Conservation (phyloP, 2,113 vertebrate species). For the Nymphicus hollandicus region DNA sequence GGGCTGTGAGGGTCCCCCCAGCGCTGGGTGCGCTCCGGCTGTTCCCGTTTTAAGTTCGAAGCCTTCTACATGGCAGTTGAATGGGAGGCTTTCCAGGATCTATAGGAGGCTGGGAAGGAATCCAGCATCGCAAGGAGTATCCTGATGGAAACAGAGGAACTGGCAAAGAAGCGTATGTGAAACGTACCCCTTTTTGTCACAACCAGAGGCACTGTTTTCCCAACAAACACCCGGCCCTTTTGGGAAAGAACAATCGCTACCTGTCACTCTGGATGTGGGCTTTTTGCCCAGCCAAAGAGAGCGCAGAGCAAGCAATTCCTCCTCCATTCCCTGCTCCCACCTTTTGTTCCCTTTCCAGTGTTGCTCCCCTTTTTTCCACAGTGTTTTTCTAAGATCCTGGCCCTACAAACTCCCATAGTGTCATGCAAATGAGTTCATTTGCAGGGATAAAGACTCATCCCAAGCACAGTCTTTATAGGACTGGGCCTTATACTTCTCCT, state of each 20-base stretch:
- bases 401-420: neutral
- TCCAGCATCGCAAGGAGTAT: slow-evolving; percentile 45
- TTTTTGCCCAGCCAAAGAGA: neutral
- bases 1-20: neutral
- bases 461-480: neutral
- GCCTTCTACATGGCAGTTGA: slow-evolving; percentile 51
- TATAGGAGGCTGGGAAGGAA: slow-evolving; percentile 57
- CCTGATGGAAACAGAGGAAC: slow-evolving; percentile 35
- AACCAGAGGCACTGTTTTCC: slow-evolving; percentile 40
- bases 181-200: slow-evolving; percentile 12
- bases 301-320: neutral
- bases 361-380: neutral
- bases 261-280: neutral
- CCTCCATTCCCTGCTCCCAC: neutral
- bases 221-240: slow-evolving; percentile 22
- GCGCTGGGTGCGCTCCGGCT: neutral
- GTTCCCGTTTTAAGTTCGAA: slow-evolving; percentile 50
- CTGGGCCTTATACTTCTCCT: neutral
- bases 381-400: neutral
- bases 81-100: slow-evolving; percentile 56
- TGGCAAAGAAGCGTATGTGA: slow-evolving; percentile 38
- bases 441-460: neutral
- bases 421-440: neutral
- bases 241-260: neutral
- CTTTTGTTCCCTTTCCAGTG: neutral